phyloP scores from a whole-genome alignment of 2,888 invertebrate species.

The Drosophila aldrichi region DNA sequence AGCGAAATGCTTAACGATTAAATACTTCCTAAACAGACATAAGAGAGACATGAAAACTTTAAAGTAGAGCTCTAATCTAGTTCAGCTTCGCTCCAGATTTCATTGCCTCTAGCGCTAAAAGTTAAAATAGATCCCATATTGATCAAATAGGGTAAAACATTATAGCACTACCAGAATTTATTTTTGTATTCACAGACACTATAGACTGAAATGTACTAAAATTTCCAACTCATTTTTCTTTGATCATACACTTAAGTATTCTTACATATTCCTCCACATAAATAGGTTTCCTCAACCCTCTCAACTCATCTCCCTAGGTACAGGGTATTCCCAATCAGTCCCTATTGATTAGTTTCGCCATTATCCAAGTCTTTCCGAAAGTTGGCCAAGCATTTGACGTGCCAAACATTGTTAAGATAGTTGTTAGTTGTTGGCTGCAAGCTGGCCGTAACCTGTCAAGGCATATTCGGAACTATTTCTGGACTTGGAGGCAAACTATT shows the following conservation, averaged over 20 bases:
- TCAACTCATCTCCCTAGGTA: neutral
- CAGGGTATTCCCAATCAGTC: constrained; percentile 15
- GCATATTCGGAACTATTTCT: constrained; percentile 34
- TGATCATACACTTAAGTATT: no score
- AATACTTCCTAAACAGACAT: neutral
- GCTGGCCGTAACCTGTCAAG: constrained; percentile 42
- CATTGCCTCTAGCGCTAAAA: neutral
- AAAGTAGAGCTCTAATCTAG: neutral
- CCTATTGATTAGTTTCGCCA: constrained; percentile 54
- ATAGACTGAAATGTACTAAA: no score
- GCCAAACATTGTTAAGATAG: constrained; percentile 67
- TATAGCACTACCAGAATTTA: no score
- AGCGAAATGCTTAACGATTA: neutral
- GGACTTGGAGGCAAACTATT: constrained; percentile 46
- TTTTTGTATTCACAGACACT: no score
- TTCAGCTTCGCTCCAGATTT: neutral
- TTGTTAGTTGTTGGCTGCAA: constrained; percentile 36
- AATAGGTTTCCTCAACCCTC: neutral
- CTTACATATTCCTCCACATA: neutral
- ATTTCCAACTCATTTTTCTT: no score
- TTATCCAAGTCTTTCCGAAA: constrained; percentile 8
- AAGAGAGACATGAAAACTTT: neutral
- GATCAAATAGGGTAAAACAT: no score
- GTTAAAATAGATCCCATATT: neutral
- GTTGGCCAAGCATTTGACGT: constrained; percentile 46